Conservation (phyloP, 37 sponge, comb jelly and placozoan species). For the Bolinopsis microptera region DNA sequence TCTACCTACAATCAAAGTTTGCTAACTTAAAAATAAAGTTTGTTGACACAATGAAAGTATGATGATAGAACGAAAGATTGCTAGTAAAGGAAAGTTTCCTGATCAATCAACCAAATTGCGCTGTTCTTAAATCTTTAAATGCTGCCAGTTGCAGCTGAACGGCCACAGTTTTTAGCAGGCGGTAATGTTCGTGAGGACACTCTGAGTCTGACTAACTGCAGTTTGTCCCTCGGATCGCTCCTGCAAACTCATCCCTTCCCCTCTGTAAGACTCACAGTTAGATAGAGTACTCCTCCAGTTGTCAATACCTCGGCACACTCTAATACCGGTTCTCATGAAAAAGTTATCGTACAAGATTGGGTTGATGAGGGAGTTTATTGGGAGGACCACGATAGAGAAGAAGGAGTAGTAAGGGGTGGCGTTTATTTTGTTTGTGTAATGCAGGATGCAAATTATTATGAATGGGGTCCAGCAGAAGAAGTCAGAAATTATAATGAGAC, state of each 20-base stretch:
- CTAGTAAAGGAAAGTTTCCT: too few species aligned
- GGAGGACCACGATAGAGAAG: conserved; percentile 25
- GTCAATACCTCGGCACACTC: neutral
- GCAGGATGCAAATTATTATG: conserved; percentile 16
- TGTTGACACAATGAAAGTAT: too few species aligned
- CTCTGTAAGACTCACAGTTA: neutral
- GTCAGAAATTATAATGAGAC: conserved; percentile 36
- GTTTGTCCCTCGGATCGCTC: neutral
- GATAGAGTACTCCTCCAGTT: neutral
- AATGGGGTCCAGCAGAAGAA: conserved; percentile 7
- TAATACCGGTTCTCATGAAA: neutral
- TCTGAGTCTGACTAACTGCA: neutral
- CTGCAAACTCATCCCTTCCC: neutral
- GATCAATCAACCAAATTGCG: too few species aligned
- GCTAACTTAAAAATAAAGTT: too few species aligned
- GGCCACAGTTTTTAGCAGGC: neutral
- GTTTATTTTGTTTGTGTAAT: neutral
- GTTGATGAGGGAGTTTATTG: conserved; percentile 44
- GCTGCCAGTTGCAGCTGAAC: too few species aligned
- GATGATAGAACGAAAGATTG: too few species aligned
- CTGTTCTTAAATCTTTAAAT: too few species aligned
- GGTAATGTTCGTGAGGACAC: neutral
- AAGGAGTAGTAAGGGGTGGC: neutral
- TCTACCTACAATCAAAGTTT: too few species aligned
- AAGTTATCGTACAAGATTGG: conserved; percentile 11